A percentile compares a stretch with the other conserved stretches of the same genome.
These are phyloP conservation scores for Drosophila repletoides DNA, from an alignment of 1,140 invertebrate genomes.

Conservation along the genomic window DNA sequence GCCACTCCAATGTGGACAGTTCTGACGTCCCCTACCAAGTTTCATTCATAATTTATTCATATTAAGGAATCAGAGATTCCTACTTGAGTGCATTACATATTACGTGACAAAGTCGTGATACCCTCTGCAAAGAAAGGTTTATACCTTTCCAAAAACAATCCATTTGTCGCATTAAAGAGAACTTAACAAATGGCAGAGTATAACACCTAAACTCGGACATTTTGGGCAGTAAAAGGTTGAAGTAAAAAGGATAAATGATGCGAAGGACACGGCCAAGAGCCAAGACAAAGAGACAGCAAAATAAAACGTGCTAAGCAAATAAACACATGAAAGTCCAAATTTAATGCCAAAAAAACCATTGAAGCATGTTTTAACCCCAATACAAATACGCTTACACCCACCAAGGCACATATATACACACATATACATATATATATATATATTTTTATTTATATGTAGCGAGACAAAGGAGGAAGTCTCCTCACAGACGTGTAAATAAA, in stretches of 20 bases:
- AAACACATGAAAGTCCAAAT: slow-evolving; percentile 78
- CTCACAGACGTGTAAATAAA: too few species aligned
- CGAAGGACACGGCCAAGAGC: slow-evolving; percentile 21
- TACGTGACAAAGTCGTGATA: too few species aligned
- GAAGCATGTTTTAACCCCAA: slow-evolving; percentile 61
- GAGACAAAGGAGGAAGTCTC: too few species aligned
- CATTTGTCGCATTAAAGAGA: slow-evolving; percentile 79
- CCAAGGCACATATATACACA: background rate
- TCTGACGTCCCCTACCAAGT: too few species aligned
- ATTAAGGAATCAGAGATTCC: too few species aligned
- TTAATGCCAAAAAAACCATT: slow-evolving; percentile 76
- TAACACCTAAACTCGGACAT: slow-evolving; percentile 8
- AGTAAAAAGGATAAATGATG: background rate
- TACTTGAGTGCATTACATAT: too few species aligned
- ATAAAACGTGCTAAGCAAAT: slow-evolving; percentile 73
- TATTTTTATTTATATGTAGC: slow-evolving; percentile 1
- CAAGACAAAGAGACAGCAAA: slow-evolving; percentile 61
- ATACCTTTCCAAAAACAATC: too few species aligned
- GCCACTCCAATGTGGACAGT: too few species aligned
- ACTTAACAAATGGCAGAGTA: slow-evolving; percentile 45
- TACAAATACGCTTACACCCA: slow-evolving; percentile 15
- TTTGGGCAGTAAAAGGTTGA: slow-evolving; percentile 29
- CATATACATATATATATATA: background rate
- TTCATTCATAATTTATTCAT: slow-evolving; percentile 76
- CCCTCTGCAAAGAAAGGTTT: too few species aligned